Base-by-base conservation (phyloP, 2,113 vertebrate genomes). In the Amphiprion percula region DNA sequence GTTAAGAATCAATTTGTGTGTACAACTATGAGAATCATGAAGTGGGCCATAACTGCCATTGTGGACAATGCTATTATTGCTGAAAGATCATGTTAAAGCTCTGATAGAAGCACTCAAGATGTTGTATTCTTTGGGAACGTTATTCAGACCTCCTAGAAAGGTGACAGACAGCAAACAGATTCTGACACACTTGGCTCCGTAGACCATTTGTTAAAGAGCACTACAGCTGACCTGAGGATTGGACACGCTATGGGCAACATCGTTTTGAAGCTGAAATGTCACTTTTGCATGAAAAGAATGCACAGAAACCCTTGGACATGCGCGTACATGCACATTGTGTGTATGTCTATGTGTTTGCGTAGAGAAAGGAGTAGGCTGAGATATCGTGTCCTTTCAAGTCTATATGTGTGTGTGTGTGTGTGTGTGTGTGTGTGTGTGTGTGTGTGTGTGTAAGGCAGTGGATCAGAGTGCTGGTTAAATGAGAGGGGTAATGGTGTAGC, bases 401-500 rank as follows among this genome's bases (percentile, higher is more conserved):
- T 80, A 14, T 44, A 39, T 54, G 46, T 71, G 46, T 67, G 62
- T 73, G 46, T 67, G 62, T 73, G 17, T 63, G 41, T 41, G 59
- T 54, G 46, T 67, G 62, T 73, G 17, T 63, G 41, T 41, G 59
- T 54, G 63, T 79, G 56, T 60, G 61, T 53, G 68, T 26, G 9
- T 72, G 47, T 62, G 53, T 68, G 65, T 71, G 46, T 67, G 62
- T 73, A 62, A 73, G 79, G 54, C 58, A 26, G 69, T 44, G 69
- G 77, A 87, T 90, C 83, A 88, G 75, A 84, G 80, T 6, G 14
- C 55, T 59, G 68, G 79, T 90, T 92, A 88, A 89, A 91, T 80
- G 82, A 92, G 80, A 87, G 60, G 85, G 83, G 69, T 88, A 83
- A 92, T 84, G 84, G 79, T 64, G 74, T 86, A 86, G 86, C 90